phyloP scores from a whole-genome alignment of 2,888 invertebrate genomes.

The Capitulum mitella region DNA sequence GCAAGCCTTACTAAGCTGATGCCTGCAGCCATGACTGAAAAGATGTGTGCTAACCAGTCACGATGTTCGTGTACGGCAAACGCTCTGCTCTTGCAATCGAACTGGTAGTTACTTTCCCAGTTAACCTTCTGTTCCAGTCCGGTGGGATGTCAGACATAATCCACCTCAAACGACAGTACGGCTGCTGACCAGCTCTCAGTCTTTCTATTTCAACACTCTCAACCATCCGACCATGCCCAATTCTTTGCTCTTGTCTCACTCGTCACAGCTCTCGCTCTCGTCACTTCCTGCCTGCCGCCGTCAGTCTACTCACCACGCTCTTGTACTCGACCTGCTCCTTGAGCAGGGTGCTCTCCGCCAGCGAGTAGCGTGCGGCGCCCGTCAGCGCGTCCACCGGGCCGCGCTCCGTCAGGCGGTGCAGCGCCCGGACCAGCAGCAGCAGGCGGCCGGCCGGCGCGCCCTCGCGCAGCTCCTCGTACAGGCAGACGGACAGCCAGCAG shows the following conservation, averaged over 20 bases:
- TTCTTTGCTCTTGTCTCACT: too few relatives aligned
- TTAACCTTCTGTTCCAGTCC: too few relatives aligned
- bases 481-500: constrained; percentile 92
- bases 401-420: constrained; percentile 98
- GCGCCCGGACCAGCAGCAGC: constrained; percentile 85
- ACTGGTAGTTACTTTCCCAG: too few relatives aligned
- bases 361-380: constrained; percentile 92
- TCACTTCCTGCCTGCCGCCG: background rate
- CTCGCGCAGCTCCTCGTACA: constrained; percentile 75
- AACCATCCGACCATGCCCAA: background rate
- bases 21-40: too few relatives aligned
- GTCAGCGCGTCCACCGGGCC: constrained; percentile 96
- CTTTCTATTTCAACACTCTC: background rate
- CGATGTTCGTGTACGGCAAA: too few relatives aligned
- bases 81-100: too few relatives aligned
- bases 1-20: too few relatives aligned
- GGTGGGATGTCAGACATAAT: too few relatives aligned
- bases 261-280: too few relatives aligned
- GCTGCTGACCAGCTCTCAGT: too few relatives aligned
- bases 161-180: too few relatives aligned
- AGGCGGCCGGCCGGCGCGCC: constrained; percentile 76
- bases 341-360: constrained; percentile 91
- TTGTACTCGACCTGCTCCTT: constrained; percentile 84
- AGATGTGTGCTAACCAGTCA: too few relatives aligned
- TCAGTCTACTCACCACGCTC: constrained; percentile 55